Evolutionary conservation across 1,140 invertebrate species (phyloP).

Genomic region (Probaryconus sp.): DNA sequence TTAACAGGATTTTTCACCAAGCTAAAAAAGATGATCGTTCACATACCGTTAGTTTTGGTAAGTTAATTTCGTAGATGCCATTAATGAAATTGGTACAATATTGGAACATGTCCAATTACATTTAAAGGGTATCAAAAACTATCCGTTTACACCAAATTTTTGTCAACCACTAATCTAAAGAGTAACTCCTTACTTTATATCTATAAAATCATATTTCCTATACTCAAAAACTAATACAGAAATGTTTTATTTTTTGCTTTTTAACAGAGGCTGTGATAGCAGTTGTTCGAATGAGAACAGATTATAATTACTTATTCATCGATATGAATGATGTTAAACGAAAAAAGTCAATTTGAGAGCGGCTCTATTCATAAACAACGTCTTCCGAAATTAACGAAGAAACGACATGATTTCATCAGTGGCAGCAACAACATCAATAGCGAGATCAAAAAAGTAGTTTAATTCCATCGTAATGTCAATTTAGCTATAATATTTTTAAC

Average conservation of each 20-base stretch:
- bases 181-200: no score
- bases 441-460: constrained; percentile 32
- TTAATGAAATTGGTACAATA: no score
- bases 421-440: constrained; percentile 22
- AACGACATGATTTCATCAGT: constrained; percentile 15
- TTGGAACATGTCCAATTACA: background rate
- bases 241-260: background rate
- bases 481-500: constrained; percentile 36
- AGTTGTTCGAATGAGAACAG: constrained; percentile 24
- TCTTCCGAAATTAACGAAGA: constrained; percentile 44
- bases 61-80: no score
- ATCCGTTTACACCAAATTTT: no score
- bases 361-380: constrained; percentile 29
- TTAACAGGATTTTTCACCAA: constrained; percentile 74
- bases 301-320: constrained; percentile 41
- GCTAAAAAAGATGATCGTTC: constrained; percentile 64
- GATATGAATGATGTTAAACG: constrained; percentile 45
- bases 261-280: constrained; percentile 38
- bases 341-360: constrained; percentile 58
- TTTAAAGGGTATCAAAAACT: no score
- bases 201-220: no score
- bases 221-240: constrained; percentile 17
- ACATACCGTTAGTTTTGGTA: constrained; percentile 71
- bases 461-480: constrained; percentile 43
- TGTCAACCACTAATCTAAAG: no score